phyloP scores from a whole-genome alignment of 2,113 vertebrate species.

The Gymnogyps californianus region DNA sequence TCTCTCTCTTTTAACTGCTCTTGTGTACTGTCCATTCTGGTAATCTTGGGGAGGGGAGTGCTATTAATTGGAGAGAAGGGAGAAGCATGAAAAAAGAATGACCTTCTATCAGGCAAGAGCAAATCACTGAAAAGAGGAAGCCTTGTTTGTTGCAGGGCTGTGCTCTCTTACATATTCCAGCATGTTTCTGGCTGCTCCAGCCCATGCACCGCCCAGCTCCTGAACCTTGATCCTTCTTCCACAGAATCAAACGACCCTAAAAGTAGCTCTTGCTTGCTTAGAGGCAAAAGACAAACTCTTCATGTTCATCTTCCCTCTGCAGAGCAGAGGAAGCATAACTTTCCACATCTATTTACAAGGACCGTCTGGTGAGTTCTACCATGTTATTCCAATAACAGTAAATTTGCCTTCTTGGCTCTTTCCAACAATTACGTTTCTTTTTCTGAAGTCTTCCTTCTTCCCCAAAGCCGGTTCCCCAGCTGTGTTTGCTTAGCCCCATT shows the following conservation, averaged over 20 bases:
- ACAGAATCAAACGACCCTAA: fast-evolving
- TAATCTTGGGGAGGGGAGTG: background rate
- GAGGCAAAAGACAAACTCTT: background rate
- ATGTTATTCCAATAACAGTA: background rate
- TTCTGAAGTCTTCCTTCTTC: background rate
- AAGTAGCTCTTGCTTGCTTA: background rate
- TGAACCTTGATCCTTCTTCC: background rate
- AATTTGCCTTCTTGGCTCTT: background rate
- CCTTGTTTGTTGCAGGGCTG: background rate
- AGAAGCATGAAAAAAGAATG: background rate
- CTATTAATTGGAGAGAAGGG: background rate
- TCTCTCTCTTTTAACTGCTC: background rate
- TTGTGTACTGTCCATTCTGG: background rate
- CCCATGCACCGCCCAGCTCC: background rate
- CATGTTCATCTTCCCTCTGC: background rate
- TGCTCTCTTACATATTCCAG: background rate
- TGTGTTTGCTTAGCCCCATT: background rate
- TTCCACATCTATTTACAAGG: background rate
- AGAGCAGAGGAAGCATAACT: background rate
- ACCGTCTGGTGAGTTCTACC: background rate
- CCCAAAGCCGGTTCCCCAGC: background rate
- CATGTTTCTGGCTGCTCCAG: background rate
- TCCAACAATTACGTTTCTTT: background rate
- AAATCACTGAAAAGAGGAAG: background rate
- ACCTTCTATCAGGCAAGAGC: background rate